phyloP scores from a whole-genome alignment of 2,113 vertebrate species.

The rabbit (Oryctolagus cuniculus) region mOryCun1.1 NC_091435.1:99767001-99767500 shows the following conservation, averaged over 20 bases:
- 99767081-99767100: slow-evolving; percentile 22
- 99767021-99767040: background rate
- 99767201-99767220: background rate
- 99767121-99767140: slow-evolving; percentile 47
- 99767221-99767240: background rate
- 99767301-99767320: background rate
- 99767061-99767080: background rate
- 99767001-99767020: background rate
- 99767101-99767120: background rate
- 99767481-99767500: background rate
- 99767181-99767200: background rate
- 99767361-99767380: background rate
- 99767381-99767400: slow-evolving; percentile 20
- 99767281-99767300: background rate
- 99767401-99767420: background rate
- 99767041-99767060: background rate
- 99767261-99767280: background rate
- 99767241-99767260: background rate
- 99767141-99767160: background rate
- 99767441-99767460: background rate
- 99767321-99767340: background rate
- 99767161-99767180: background rate
- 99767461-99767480: slow-evolving; percentile 9
- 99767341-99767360: background rate
- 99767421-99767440: background rate